These are phyloP conservation scores for Garrulus glandarius DNA, from an alignment of 2,797 vertebrate species.

Conservation along the genomic window DNA sequence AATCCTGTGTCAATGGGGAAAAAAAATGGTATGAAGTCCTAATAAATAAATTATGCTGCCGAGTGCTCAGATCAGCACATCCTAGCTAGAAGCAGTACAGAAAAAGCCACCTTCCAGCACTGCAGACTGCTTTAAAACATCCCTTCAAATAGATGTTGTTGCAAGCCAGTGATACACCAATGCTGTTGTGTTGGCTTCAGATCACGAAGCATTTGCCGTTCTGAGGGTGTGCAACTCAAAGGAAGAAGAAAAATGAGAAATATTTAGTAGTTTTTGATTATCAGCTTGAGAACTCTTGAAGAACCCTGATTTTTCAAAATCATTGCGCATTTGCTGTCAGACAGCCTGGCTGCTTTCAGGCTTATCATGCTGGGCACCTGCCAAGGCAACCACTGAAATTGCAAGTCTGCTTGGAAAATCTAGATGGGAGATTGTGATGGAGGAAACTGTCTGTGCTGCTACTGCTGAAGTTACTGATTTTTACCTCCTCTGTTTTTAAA, in stretches of 20 bases:
- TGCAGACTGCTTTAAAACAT: neutral
- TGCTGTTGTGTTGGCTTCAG: neutral
- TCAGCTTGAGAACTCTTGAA: neutral
- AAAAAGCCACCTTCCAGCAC: neutral
- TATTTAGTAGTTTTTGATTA: neutral
- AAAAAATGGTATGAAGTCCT: neutral
- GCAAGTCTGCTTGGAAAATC: neutral
- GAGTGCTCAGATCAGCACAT: conserved; percentile 31
- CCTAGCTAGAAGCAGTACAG: conserved; percentile 20
- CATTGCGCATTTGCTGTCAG: neutral
- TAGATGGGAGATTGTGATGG: neutral
- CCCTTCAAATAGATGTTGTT: neutral
- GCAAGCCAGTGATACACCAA: neutral
- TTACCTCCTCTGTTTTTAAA: conserved; percentile 14
- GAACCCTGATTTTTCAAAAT: neutral
- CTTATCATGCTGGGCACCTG: neutral
- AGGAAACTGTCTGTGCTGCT: neutral
- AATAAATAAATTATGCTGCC: conserved; percentile 22
- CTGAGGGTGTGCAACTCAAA: neutral
- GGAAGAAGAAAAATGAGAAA: neutral
- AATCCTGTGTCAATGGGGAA: neutral
- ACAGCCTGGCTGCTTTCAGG: conserved; percentile 8
- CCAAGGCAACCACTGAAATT: neutral
- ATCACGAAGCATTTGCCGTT: neutral
- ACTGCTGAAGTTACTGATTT: conserved; percentile 19